Evolutionary conservation across 2,888 invertebrate genomes (phyloP), one percentile per base, ranked within the genome.

Genomic region (Autographa pulchrina): DNA sequence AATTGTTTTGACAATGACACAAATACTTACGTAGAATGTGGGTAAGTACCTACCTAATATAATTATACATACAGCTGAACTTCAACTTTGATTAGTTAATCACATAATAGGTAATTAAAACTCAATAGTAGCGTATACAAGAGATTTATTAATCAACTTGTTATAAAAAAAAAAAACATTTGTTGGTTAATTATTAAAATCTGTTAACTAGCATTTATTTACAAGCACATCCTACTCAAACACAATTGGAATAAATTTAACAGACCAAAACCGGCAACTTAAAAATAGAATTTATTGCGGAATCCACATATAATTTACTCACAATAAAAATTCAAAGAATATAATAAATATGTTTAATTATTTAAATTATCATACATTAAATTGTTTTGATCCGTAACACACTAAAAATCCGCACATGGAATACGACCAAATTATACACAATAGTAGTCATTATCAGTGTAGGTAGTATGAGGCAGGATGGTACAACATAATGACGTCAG

Each of bases 401-500:
- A 16, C 62, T 56, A 48, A 66, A 52, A 61, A 66, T 48, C 14
- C n/a, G 35, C 18, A 52, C n/a, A 54, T 16, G 56, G 41, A 20
- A 61, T 59, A 68, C n/a, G 38, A 73, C 31, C 48, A 11, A 14
- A 60, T 32, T 58, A 31, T 38, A 48, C 54, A 32, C 35, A 52
- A 20, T 60, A 35, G 25, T 0, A 11, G 20, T 43, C 38, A 56
- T 56, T 35, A 74, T 66, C 20, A 38, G 61, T 58, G 48, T 58
- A 38, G 14, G 16, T 16, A 1, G 48, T n/a, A n/a, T 48, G 48
- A 48, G 48, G 48, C 8, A n/a, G 43, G 43, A 59, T 54, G 52
- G 67, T 63, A 70, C 61, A 32, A 68, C 67, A 66, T 16, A 20
- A 43, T 80, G 63, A 78, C 60, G 63, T 68, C 71, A 78, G 1